Evolutionary conservation across 2,113 vertebrate species (phyloP).

Genomic region (Notothenia rossii): DNA sequence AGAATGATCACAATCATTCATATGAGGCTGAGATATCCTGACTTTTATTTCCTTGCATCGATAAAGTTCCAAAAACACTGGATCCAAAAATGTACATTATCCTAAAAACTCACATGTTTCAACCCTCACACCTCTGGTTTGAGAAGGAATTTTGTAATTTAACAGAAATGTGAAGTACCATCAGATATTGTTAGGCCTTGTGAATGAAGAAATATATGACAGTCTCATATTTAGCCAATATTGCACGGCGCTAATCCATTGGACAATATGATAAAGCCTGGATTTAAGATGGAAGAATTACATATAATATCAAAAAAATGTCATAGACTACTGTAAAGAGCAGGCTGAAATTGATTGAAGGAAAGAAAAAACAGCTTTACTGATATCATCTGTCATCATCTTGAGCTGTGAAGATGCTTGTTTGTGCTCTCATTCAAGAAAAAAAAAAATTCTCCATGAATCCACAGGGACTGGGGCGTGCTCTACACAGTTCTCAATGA

Average conservation of each 20-base stretch:
- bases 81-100: not conserved
- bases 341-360: not conserved
- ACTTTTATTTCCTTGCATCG: not conserved
- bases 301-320: not conserved
- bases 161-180: not conserved
- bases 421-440: conserved; percentile 16
- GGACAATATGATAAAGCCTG: not conserved
- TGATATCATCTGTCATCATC: conserved; percentile 3
- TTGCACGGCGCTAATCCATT: not conserved
- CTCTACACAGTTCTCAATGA: conserved; percentile 20
- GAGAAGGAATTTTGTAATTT: not conserved
- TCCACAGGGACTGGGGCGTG: conserved; percentile 13
- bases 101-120: not conserved
- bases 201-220: not conserved
- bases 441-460: conserved; percentile 1
- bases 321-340: not conserved
- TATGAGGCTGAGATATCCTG: not conserved
- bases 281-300: not conserved
- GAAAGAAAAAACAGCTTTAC: not conserved
- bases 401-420: not conserved
- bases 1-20: not conserved
- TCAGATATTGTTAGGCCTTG: not conserved
- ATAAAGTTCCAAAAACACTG: not conserved
- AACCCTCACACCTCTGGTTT: not conserved
- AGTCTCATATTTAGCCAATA: not conserved